These are phyloP conservation scores for Riparia riparia DNA, from an alignment of 2,113 vertebrate genomes.

Conservation along the genomic window DNA sequence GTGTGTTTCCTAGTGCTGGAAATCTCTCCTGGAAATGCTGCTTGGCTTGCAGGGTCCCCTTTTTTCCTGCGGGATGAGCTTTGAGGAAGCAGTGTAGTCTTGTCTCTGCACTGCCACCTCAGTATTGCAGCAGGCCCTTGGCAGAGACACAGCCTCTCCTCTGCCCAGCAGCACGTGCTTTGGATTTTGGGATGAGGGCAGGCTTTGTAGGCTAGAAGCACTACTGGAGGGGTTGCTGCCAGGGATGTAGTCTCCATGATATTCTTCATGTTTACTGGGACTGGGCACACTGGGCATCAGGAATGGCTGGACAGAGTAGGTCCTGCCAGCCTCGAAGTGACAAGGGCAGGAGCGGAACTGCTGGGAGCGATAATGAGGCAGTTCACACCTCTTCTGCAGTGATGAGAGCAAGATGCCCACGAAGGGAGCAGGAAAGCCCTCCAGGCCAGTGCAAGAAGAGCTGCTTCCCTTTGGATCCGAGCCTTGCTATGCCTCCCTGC, in stretches of 20 bases:
- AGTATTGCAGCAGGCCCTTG: neutral
- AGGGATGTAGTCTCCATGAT: rapidly evolving
- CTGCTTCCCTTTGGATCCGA: neutral
- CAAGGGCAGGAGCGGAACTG: neutral
- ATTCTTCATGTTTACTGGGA: rapidly evolving
- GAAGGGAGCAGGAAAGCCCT: neutral
- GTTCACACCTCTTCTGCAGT: neutral
- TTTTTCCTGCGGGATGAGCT: neutral
- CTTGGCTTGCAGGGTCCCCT: neutral
- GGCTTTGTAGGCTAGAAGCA: neutral
- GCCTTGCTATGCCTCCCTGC: neutral
- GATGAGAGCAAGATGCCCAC: rapidly evolving
- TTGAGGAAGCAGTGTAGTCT: neutral
- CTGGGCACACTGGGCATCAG: neutral
- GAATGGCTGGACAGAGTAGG: neutral
- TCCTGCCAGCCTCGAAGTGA: neutral
- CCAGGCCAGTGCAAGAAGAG: neutral
- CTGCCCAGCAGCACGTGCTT: neutral
- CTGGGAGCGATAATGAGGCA: neutral
- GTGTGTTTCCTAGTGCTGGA: rapidly evolving
- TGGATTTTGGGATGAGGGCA: too few relatives aligned
- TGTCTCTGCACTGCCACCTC: neutral
- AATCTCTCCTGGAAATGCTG: neutral
- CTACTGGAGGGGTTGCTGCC: neutral
- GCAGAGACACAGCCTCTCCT: neutral